Evolutionary conservation across 2,797 vertebrate species (phyloP), one percentile per base, ranked within the genome.

Genomic region (Poecile montanus): DNA sequence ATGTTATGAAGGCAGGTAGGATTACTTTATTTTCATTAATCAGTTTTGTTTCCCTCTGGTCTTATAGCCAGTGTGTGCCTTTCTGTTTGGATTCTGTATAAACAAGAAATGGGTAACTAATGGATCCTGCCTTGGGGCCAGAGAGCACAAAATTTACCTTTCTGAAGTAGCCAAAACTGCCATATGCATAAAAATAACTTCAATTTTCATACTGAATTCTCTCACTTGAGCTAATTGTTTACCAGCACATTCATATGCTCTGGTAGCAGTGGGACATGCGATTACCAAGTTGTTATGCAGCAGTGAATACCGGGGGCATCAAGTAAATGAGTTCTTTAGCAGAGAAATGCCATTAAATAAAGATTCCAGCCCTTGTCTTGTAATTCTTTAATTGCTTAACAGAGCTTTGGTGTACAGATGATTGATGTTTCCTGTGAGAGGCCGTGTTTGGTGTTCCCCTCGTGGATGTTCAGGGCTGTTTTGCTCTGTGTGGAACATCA

Each of bases 11-110:
- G 51, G 8, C 62, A 27, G 38, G 29, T 47, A 66, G 61, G 22
- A 61, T 94, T 72, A 16, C 30, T 80, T 82, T 63, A 57, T 94
- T 92, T 87, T 91, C 54, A 71, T 93, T 92, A 70, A 62, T 67
- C 32, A 30, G 20, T 66, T 81, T 65, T 88, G 45, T 81, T 89
- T 85, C 56, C 44, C 30, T 85, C 48, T 76, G 45, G 11, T 90
- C 22, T 89, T 90, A 16, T 25, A 63, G 58, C 14, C 16, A 51
- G 20, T 6, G 3, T 85, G 4, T 58, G 29, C 83, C 50, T 76
- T 84, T 80, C 51, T 93, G 70, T 30, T 44, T 75, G 27, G 20
- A 58, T 86, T 77, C 40, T 75, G 3, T 47, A 44, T 53, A 50
- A 82, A 47, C 38, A 5, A 25, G 50, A 85, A 62, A 56, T 22